Percentiles rank a stretch among this genome's conserved stretches.
Evolutionary conservation across 2,888 invertebrate species (phyloP).

Genomic region (Zele albiditarsus): DNA sequence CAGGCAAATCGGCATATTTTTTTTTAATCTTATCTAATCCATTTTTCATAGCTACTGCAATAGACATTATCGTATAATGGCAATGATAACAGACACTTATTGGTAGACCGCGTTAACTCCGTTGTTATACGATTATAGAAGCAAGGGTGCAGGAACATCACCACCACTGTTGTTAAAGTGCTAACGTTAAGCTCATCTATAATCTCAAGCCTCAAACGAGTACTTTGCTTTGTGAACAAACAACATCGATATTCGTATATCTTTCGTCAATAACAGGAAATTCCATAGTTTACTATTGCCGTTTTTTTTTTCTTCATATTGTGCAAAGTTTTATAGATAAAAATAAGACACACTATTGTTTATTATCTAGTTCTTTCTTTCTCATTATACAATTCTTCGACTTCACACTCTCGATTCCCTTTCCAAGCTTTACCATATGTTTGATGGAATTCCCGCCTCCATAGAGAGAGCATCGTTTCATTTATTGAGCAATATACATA

Average conservation of each 20-base stretch:
- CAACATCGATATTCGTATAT: conserved; percentile 31
- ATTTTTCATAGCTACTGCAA: conserved; percentile 20
- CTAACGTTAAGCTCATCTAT: conserved; percentile 28
- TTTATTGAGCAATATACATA: conserved; percentile 8
- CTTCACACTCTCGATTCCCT: not conserved
- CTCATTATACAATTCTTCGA: not conserved
- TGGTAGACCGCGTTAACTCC: conserved; percentile 30
- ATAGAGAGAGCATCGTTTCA: conserved; percentile 21
- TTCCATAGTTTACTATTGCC: not conserved
- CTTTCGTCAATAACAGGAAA: conserved; percentile 4
- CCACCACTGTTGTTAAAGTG: conserved; percentile 12
- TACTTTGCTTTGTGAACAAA: conserved; percentile 42
- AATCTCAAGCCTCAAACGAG: conserved; percentile 35
- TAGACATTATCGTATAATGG: conserved; percentile 40
- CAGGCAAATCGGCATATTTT: not conserved
- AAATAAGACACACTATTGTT: not conserved
- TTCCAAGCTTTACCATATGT: not conserved
- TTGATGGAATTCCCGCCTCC: not conserved
- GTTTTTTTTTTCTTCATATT: not conserved
- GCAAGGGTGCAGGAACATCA: conserved; percentile 6
- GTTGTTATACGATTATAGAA: conserved; percentile 40
- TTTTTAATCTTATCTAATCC: not conserved
- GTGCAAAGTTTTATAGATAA: not conserved
- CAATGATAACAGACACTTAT: conserved; percentile 48
- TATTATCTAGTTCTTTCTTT: not conserved